Conservation (phyloP, 2,888 invertebrate genomes). For the Arrhopalites spinosus region DNA sequence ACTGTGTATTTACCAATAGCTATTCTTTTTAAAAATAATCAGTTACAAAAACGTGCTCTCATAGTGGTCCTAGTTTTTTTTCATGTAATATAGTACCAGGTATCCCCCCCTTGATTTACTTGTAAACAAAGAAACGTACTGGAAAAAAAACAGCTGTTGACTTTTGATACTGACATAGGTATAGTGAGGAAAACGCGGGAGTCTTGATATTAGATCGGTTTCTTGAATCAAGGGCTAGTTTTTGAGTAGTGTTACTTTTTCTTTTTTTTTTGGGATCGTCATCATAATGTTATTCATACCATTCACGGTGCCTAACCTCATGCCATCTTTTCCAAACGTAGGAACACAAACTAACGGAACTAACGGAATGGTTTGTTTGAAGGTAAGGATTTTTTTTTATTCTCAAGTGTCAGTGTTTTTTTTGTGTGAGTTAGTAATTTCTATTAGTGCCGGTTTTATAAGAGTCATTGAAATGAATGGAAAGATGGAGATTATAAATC, state of each 20-base stretch:
- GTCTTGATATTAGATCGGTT: not conserved
- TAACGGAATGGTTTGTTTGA: conserved; percentile 55
- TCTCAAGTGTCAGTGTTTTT: not conserved
- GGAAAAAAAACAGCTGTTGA: not conserved
- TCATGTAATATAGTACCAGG: not conserved
- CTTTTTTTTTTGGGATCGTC: not conserved
- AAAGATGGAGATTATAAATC: too few species aligned
- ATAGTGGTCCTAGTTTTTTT: not conserved
- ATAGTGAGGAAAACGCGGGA: not conserved
- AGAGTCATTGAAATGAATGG: not conserved
- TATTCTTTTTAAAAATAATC: too few species aligned
- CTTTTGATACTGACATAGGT: not conserved
- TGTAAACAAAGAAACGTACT: not conserved
- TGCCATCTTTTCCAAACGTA: conserved; percentile 54
- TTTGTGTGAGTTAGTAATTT: not conserved
- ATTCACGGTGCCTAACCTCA: conserved; percentile 56
- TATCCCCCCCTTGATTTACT: not conserved
- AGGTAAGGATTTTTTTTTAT: conserved; percentile 44
- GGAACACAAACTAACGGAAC: conserved; percentile 54
- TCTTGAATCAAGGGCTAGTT: too few species aligned
- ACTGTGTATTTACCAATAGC: too few species aligned
- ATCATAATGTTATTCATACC: conserved; percentile 56
- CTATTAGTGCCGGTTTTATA: not conserved
- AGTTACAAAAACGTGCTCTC: not conserved
- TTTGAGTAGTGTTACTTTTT: conserved; percentile 1